Evolutionary conservation across 2,113 vertebrate species (phyloP), one percentile per base, ranked within the genome.

Genomic region (Podarcis raffonei): DNA sequence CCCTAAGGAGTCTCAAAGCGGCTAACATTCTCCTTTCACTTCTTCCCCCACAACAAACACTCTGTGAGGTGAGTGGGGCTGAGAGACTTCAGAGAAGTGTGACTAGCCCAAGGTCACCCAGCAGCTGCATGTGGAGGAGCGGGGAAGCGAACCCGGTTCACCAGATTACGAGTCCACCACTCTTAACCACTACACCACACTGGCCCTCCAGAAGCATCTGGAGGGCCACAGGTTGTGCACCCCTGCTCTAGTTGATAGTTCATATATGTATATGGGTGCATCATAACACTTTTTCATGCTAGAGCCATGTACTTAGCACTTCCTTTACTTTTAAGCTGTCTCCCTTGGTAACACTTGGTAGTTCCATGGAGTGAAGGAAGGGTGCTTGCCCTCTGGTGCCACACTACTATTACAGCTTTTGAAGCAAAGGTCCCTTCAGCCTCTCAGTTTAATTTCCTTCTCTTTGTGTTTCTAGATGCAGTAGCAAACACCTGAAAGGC

Each of bases 391-490:
- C n/a, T 75, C 79, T 82, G 20, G 86, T 68, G 59, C 35, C 30
- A 81, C 16, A 23, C 16, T 12, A 62, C 6, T 27, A 15, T 65
- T 65, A 15, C 25, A 65, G 25, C n/a, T n/a, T 74, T 39, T 81
- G 57, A 59, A 87, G 16, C 12, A 66, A 22, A 32, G 57, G 71
- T 25, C 30, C 71, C 57, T 48, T 18, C 12, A 22, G 27, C 57
- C 37, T 76, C 22, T 37, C 23, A 20, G 57, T 66, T 83, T 42
- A 83, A 53, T 83, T 83, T 32, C 68, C 57, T 88, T 30, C 30
- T 83, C 80, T 88, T 35, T 76, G 69, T 82, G 39, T 76, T 82
- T 83, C 37, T 88, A 30, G 35, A 88, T 88, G 53, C 20, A 65
- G 35, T 35, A 82, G 69, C 22, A 12, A 82, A 88, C 75, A 57